phyloP scores from a whole-genome alignment of 2,113 vertebrate species.

The Phrynosoma platyrhinos region DNA sequence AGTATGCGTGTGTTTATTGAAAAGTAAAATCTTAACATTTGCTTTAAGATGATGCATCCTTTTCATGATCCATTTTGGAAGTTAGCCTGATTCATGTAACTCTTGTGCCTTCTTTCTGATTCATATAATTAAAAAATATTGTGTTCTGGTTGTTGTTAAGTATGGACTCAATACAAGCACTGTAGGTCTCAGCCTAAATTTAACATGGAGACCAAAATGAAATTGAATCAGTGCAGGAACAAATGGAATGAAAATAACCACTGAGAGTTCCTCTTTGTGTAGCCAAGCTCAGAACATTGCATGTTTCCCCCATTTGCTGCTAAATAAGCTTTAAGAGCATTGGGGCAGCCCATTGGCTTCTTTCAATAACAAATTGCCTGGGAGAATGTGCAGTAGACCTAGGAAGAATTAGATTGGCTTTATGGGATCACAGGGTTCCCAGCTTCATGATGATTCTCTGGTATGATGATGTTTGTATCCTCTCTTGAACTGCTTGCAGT shows the following conservation, averaged over 20 bases:
- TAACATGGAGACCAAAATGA: neutral
- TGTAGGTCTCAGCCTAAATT: neutral
- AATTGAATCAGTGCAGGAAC: slow-evolving; percentile 4
- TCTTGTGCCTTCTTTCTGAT: neutral
- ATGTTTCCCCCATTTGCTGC: neutral
- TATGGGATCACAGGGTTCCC: neutral
- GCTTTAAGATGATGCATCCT: neutral
- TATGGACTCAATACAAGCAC: neutral
- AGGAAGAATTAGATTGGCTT: neutral
- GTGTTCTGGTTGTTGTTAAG: neutral
- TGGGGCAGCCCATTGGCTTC: neutral
- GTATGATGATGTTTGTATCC: neutral
- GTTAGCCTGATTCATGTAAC: neutral
- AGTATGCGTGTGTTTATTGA: slow-evolving; percentile 16
- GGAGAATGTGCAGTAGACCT: neutral
- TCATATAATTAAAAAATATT: neutral
- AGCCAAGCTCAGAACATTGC: neutral
- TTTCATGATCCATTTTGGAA: slow-evolving; percentile 62
- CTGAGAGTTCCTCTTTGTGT: neutral
- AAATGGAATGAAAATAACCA: neutral
- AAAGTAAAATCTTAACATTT: slow-evolving; percentile 18
- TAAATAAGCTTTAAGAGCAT: neutral
- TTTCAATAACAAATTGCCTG: neutral
- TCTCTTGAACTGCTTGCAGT: neutral
- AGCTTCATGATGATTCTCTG: neutral